Percentiles rank a stretch among this genome's conserved stretches.
Evolutionary conservation across 2,888 invertebrate genomes (phyloP).

Genomic region (Melolontha melolontha): DNA sequence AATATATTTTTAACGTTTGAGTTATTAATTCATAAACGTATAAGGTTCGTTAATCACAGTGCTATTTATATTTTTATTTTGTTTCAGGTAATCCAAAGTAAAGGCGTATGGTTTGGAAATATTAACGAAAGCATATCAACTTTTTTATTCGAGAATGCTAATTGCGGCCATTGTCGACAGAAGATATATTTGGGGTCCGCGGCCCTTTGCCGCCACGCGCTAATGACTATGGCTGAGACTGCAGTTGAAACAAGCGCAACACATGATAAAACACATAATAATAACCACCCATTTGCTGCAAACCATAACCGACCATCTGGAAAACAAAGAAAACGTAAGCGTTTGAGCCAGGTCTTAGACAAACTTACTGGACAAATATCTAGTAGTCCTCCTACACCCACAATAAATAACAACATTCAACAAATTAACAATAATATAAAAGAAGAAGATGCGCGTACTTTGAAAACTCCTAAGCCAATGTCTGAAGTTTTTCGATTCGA

Average conservation of each 20-base stretch:
- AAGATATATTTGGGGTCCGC: constrained; percentile 62
- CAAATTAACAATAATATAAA: constrained; percentile 62
- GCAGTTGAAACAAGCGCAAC: constrained; percentile 69
- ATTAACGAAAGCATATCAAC: background rate
- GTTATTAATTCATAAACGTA: background rate
- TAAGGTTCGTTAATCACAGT: too few relatives aligned
- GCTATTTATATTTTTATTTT: background rate
- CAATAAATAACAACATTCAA: constrained; percentile 67
- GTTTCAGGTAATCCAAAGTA: constrained; percentile 34
- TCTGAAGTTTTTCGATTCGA: constrained; percentile 70
- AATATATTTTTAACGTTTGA: background rate
- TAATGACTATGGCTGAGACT: constrained; percentile 81
- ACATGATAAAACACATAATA: constrained; percentile 66
- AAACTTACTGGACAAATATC: constrained; percentile 71
- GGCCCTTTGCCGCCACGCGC: constrained; percentile 70
- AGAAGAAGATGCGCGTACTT: constrained; percentile 54
- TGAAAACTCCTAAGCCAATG: constrained; percentile 61
- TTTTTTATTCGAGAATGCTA: constrained; percentile 52
- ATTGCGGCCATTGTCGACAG: constrained; percentile 48
- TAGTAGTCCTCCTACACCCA: constrained; percentile 49
- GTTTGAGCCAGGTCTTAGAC: constrained; percentile 84
- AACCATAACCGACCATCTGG: constrained; percentile 73
- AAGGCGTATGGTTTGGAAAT: background rate
- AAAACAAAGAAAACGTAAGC: constrained; percentile 81
- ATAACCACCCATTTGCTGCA: constrained; percentile 72